Evolutionary conservation across 2,888 invertebrate species (phyloP).

Genomic region (Zootermopsis nevadensis): DNA sequence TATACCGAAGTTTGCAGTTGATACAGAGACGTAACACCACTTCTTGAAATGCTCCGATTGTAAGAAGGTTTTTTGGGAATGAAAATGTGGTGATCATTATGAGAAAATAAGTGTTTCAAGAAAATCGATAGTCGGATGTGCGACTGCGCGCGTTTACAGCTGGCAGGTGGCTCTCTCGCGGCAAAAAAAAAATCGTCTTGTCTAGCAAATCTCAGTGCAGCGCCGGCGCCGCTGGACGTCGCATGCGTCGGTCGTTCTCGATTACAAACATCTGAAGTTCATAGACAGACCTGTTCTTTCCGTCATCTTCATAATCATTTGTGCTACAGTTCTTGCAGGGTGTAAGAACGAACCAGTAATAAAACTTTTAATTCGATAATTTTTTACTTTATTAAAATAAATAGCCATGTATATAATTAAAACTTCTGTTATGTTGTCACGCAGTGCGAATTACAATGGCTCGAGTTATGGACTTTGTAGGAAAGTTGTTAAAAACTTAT

Average conservation of each 20-base stretch:
- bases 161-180: conserved; percentile 28
- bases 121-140: conserved; percentile 31
- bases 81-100: too few species aligned
- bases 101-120: too few species aligned
- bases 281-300: not conserved
- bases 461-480: not conserved
- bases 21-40: too few species aligned
- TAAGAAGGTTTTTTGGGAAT: too few species aligned
- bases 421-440: not conserved
- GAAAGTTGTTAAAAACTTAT: not conserved
- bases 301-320: not conserved
- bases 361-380: too few species aligned
- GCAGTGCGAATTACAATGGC: not conserved
- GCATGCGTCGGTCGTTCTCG: not conserved
- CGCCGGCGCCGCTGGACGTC: conserved; percentile 25
- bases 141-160: not conserved
- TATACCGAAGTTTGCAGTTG: too few species aligned
- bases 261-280: not conserved
- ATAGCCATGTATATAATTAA: not conserved
- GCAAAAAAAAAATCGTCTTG: not conserved
- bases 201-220: conserved; percentile 17
- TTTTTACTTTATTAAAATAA: not conserved
- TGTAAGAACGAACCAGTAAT: not conserved
- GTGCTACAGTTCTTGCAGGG: not conserved
- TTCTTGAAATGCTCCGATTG: too few species aligned